Evolutionary conservation across 2,797 vertebrate species (phyloP).

Genomic region (Lacerta bilineata): DNA sequence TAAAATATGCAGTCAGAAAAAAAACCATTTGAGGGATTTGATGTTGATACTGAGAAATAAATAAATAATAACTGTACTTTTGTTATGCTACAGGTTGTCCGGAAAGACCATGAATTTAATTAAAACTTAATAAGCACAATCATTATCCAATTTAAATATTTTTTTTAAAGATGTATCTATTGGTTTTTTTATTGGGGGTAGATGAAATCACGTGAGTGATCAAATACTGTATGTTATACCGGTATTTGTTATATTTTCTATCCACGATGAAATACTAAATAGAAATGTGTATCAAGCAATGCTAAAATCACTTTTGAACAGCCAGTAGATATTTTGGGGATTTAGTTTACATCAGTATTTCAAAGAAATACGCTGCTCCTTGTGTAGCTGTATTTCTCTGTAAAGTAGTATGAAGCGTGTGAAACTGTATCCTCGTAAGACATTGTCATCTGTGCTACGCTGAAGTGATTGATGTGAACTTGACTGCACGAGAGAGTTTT

Average conservation of each 20-base stretch:
- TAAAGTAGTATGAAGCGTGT: constrained; percentile 2
- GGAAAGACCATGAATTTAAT: no score
- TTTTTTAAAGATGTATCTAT: not conserved
- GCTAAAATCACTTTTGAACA: not conserved
- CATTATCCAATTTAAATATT: no score
- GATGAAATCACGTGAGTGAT: no score
- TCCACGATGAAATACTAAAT: not conserved
- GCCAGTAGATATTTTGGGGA: not conserved
- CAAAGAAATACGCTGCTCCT: not conserved
- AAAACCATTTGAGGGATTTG: no score
- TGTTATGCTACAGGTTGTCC: no score
- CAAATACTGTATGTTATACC: not conserved
- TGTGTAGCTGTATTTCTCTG: not conserved
- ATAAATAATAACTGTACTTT: no score
- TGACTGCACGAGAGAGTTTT: not conserved
- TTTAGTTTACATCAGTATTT: not conserved
- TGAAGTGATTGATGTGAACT: not conserved
- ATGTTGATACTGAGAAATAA: no score
- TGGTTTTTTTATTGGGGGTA: not conserved
- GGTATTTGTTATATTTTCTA: not conserved
- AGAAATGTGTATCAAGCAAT: not conserved
- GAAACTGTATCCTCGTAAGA: not conserved
- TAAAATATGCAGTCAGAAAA: no score
- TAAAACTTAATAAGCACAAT: no score
- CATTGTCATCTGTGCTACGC: not conserved